Percentiles rank a stretch among this genome's conserved stretches.
Evolutionary conservation across 92 coral and sea anemone genomes (phyloP).

Genomic region (Anthopleura xanthogrammica): DNA sequence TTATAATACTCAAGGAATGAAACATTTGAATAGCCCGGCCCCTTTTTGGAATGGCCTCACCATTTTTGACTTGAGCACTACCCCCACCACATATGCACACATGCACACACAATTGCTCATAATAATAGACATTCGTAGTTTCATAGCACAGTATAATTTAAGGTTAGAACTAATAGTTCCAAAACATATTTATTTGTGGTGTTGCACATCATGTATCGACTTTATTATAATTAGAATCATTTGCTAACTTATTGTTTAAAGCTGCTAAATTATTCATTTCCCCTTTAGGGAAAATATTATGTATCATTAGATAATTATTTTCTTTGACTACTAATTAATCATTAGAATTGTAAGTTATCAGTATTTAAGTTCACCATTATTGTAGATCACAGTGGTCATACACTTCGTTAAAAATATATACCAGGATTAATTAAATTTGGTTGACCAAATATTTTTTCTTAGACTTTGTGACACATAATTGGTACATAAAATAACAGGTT

Average conservation of each 20-base stretch:
- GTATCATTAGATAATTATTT: background rate
- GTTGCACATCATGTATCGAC: slow-evolving; percentile 11
- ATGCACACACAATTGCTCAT: too few species aligned
- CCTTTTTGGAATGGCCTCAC: too few species aligned
- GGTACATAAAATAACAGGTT: too few species aligned
- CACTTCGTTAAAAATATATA: too few species aligned
- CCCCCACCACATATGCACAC: too few species aligned
- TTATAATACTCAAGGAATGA: too few species aligned
- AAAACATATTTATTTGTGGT: background rate
- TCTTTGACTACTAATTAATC: background rate
- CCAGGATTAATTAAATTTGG: too few species aligned
- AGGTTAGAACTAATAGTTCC: background rate
- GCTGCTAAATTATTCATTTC: background rate
- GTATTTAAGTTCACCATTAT: background rate
- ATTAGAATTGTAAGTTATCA: background rate
- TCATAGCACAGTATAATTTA: background rate
- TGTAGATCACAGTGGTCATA: background rate
- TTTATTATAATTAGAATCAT: background rate
- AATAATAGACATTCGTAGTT: too few species aligned
- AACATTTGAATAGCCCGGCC: too few species aligned
- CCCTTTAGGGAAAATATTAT: background rate
- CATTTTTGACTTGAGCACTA: too few species aligned
- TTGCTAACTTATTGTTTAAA: background rate
- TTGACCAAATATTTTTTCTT: too few species aligned
- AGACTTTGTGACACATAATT: too few species aligned